Base-by-base conservation (phyloP, 64 coral and sea anemone species). In the Pocillopora damicornis region DNA sequence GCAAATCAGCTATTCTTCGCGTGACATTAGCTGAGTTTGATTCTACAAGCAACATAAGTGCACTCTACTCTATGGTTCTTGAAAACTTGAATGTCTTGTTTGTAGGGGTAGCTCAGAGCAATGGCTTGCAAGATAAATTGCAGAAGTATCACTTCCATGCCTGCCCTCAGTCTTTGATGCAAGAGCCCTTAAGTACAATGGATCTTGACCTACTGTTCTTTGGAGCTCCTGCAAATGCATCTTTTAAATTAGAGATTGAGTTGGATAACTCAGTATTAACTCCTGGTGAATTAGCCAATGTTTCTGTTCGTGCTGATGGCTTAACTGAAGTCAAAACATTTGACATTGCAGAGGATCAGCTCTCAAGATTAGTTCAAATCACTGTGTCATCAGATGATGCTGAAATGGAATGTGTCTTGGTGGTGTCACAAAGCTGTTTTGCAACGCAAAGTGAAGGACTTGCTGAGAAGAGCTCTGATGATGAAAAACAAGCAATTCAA, bases 371-470 rank as follows among this genome's bases (percentile, higher is more conserved):
- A 22, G 20, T 93, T 64, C 81, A 96, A 82, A 60, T 93, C 11
- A 78, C 82, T 5, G 94, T 87, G 12, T 23, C 87, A 22, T 90
- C 94, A 26, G 74, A 87, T 22, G 89, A 81, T 79, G 60, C 79
- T n/a, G 79, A 86, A 20, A 59, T 83, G 58, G 91, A 82, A 37
- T 94, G 89, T 66, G 68, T 82, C 87, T 88, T 96, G 4, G 58
- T 90, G 74, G 88, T 96, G 22, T 96, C 94, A 15, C 87, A 88
- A 77, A 96, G 77, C 38, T 96, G 94, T 79, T 79, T 82, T 7
- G 72, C 67, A n/a, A 68, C 79, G 16, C 94, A 96, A 75, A 63
- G 63, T 20, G 16, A 79, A 23, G 82, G 81, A 15, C 61, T 78
- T 58, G 63, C 86, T 9, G 38, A 87, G 6, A 34, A 78, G 26